These are phyloP conservation scores for Pseudorectes ferrugineus DNA, from an alignment of 2,113 vertebrate species.

Conservation along the genomic window DNA sequence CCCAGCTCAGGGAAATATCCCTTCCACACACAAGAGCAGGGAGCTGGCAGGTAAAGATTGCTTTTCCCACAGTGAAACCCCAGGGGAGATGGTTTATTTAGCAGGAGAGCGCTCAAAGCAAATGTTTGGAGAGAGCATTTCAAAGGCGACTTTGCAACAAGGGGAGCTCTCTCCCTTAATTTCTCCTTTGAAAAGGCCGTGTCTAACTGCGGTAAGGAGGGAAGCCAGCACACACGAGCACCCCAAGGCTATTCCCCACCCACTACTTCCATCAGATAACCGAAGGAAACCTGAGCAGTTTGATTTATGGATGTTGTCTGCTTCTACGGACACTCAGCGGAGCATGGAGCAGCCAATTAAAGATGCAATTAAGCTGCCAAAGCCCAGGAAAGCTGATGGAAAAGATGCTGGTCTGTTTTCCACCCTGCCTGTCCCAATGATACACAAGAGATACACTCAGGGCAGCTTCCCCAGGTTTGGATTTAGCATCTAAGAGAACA, in stretches of 20 bases:
- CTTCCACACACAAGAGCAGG: background rate
- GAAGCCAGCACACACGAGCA: fast-evolving
- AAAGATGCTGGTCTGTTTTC: background rate
- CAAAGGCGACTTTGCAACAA: background rate
- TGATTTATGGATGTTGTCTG: constrained; percentile 34
- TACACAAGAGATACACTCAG: background rate
- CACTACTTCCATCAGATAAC: background rate
- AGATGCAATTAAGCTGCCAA: background rate
- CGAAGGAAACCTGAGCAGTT: background rate
- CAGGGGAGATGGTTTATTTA: background rate
- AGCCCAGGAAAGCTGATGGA: background rate
- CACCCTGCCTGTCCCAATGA: background rate
- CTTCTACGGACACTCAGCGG: background rate
- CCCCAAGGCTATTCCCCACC: background rate
- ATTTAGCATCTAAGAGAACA: background rate
- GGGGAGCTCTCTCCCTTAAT: background rate
- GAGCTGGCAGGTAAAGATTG: background rate
- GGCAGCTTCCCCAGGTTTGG: background rate
- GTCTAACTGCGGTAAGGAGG: background rate
- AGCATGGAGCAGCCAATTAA: background rate
- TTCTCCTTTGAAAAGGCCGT: background rate
- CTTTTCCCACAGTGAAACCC: background rate
- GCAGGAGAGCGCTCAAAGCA: background rate
- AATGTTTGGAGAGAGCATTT: background rate
- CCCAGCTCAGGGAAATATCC: background rate